phyloP scores from a whole-genome alignment of 2,888 invertebrate species.

The Epinotia ramella region DNA sequence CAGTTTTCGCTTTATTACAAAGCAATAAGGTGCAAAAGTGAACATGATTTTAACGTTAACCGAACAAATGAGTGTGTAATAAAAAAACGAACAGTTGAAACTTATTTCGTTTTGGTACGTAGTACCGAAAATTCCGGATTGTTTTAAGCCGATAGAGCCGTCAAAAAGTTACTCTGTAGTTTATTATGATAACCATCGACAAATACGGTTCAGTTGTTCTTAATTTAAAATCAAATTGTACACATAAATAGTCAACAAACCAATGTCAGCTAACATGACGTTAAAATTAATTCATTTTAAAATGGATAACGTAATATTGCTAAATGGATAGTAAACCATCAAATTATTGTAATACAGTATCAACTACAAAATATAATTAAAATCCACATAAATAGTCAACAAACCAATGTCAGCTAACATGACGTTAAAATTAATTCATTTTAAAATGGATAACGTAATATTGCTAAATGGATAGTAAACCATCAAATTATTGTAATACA shows the following conservation, averaged over 20 bases:
- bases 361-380: too few relatives aligned
- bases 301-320: too few relatives aligned
- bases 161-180: conserved; percentile 17
- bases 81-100: not conserved
- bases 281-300: too few relatives aligned
- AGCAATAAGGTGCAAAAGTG: not conserved
- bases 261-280: too few relatives aligned
- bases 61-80: not conserved
- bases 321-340: too few relatives aligned
- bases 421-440: too few relatives aligned
- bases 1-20: not conserved
- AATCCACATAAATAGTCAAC: too few relatives aligned
- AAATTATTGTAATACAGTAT: too few relatives aligned
- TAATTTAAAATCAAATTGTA: not conserved
- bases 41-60: not conserved
- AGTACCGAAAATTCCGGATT: not conserved
- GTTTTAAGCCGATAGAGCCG: conserved; percentile 14
- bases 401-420: too few relatives aligned
- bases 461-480: too few relatives aligned
- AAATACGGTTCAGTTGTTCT: not conserved
- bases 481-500: too few relatives aligned
- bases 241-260: not conserved
- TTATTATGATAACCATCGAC: not conserved
- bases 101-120: not conserved
- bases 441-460: too few relatives aligned